Base-by-base conservation (phyloP, 2,888 invertebrate genomes). In the Stenurella melanura region DNA sequence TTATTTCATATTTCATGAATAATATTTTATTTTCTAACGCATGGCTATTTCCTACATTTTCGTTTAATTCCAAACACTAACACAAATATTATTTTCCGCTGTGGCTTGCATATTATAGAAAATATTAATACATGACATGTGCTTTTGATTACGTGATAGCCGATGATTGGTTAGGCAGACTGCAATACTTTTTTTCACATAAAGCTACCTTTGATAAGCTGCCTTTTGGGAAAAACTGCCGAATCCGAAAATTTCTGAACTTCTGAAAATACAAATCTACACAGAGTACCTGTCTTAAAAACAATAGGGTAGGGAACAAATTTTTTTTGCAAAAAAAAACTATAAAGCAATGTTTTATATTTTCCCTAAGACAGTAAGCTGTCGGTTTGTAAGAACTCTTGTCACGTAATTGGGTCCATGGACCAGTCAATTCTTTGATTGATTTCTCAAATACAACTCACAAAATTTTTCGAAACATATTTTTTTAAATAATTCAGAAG, bases 211-310 rank as follows among this genome's bases (percentile, higher is more conserved):
- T 93, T 83, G 92, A 92, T 88, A 92, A 90, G 89, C 91, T 91
- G 89, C 93, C 93, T 90, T 90, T 91, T 83, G 93, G 93, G 90
- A 93, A 91, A 89, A 92, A 89, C 90, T 91, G 91, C 85, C 93
- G 92, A 86, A 93, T 91, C 87, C 90, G 91, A 91, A 92, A 92
- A 91, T 90, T 91, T 91, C 92, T 92, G 91, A 91, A 91, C 92
- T 92, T 93, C 93, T 93, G 93, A 90, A 92, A 93, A 91, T 88
- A 91, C 81, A 87, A 88, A 86, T 78, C 80, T 83, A 84, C 87
- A 87, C 88, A 88, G 87, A 89, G 86, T 87, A 89, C 85, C 88
- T 79, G 73, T 56, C 60, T 66, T 38, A 18, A 60, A 50, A 60
- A 77, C 30, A 64, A 75, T 56, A 11, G 38, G 19, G 17, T 60